Conservation (phyloP, 2,888 invertebrate species). For the Amphimallon solstitiale region DNA sequence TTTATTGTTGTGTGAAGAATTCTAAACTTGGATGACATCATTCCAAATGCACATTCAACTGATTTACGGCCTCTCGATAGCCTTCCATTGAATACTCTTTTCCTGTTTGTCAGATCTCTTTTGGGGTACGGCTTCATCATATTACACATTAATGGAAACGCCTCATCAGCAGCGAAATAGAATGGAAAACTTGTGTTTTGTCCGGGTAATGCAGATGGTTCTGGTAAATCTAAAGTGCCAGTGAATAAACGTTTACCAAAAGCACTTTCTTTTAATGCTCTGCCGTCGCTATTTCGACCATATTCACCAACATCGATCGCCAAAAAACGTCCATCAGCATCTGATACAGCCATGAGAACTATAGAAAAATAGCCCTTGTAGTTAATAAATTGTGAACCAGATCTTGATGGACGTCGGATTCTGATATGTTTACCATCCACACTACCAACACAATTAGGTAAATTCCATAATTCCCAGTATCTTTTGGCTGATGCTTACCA, state of each 20-base stretch:
- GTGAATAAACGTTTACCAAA: constrained; percentile 43
- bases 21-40: constrained; percentile 33
- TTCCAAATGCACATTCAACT: constrained; percentile 38
- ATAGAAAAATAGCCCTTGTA: constrained; percentile 51
- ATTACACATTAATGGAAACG: constrained; percentile 38
- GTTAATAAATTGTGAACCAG: constrained; percentile 52
- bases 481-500: constrained; percentile 46
- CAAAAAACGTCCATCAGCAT: constrained; percentile 50
- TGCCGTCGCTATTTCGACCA: constrained; percentile 50
- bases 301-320: constrained; percentile 49
- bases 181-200: constrained; percentile 29
- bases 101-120: constrained; percentile 10
- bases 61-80: constrained; percentile 30
- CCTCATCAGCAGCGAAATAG: constrained; percentile 38
- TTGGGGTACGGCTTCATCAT: constrained; percentile 37
- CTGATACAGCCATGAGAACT: constrained; percentile 50
- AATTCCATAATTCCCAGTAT: constrained; percentile 50
- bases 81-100: constrained; percentile 38
- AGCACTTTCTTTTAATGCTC: constrained; percentile 45
- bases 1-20: constrained; percentile 28
- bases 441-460: constrained; percentile 49
- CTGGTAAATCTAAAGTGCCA: constrained; percentile 42
- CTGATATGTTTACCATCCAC: constrained; percentile 52
- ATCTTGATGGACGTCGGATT: constrained; percentile 47
- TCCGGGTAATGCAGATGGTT: constrained; percentile 33